Evolutionary conservation across 2,113 vertebrate species (phyloP), one percentile per base, ranked within the genome.

Genomic region (Sigmodon hispidus): DNA sequence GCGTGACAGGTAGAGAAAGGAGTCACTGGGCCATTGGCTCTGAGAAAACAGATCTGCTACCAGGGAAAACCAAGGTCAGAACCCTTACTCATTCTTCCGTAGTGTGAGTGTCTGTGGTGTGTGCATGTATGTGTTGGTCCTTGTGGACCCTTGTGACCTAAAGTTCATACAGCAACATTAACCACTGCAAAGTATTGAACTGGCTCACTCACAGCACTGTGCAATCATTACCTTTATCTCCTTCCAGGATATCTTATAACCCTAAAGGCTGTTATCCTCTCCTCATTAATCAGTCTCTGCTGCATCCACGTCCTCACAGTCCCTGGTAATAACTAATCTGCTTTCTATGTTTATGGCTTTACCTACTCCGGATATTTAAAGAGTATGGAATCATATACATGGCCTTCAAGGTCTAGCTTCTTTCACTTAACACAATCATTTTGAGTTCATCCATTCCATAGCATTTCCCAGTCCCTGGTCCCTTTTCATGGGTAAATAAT

Each of bases 31-130:
- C 5, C 3, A 26, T 59, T 10, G 40, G 19, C 13, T n/a, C 69
- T 85, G 75, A 50, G 86, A 80, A 80, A 57, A 45, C 67, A n/a
- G 55, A 36, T 10, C 31, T 29, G 19, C 48, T 15, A 26, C 59
- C 31, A 3, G 79, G 76, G 67, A 52, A 52, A 50, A 8, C 34
- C 70, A 45, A 26, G 45, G 79, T 76, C 72, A 11, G 7, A 7
- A 1, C 2, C 0, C 0, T 21, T 48, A 1, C 15, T 50, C 69
- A 5, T 3, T 10, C 10, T 24, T 1, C 4, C 57, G n/a, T 57
- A 22, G 43, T 85, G 43, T 85, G 59, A 65, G 34, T 63, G 59
- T 15, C 7, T 11, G 4, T 24, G 7, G 24, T 0, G 7, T 55
- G 50, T 61, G 40, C 9, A 1, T 43, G 26, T 13, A 17, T 2